Base-by-base conservation (phyloP, 2,888 invertebrate species). In the Rhingia rostrata region DNA sequence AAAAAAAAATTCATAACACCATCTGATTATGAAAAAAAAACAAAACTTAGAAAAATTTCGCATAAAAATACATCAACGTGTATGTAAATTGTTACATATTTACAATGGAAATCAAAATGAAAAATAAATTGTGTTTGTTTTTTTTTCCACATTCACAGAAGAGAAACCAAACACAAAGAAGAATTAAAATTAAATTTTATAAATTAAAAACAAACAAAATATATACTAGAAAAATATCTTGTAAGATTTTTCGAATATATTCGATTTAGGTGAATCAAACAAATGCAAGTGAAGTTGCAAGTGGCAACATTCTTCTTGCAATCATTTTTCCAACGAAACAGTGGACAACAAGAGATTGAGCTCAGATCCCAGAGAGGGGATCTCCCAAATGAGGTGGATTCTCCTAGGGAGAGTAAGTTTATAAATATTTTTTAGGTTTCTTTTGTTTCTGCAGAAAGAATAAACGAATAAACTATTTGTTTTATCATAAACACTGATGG, bases 21-120 rank as follows among this genome's bases (percentile, higher is more conserved):
- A 41, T 33, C n/a, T n/a, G 12, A 60, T 70, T 43, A 75, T 51
- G 12, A 64, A 33, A 58, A 49, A 74, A 70, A 54, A 22, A 22
- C 1, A 61, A 64, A 37, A 77, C 53, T 66, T 70, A 82, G 75
- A 37, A 78, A 72, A 78, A 78, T 64, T 72, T 78, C 60, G 69
- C 12, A 45, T 33, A 66, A 61, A 69, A 58, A 61, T 41, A 32
- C 54, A 64, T 45, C 39, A 58, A 77, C 53, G 61, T 82, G 70
- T 75, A 60, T 66, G 53, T 70, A 77, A 60, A 75, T 51, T 43
- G 32, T 9, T 12, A 58, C 9, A 22, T 39, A 73, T 30, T 56
- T 51, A 60, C 53, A 82, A 66, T 41, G 51, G 32, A 66, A 61
- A 39, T 45, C 9, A 43, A 56, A 58, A 39, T 39, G n/a, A 41